Percentiles rank a stretch among this genome's conserved stretches.
Conservation (phyloP, 2,888 invertebrate species). For the Cordilura impudica region DNA sequence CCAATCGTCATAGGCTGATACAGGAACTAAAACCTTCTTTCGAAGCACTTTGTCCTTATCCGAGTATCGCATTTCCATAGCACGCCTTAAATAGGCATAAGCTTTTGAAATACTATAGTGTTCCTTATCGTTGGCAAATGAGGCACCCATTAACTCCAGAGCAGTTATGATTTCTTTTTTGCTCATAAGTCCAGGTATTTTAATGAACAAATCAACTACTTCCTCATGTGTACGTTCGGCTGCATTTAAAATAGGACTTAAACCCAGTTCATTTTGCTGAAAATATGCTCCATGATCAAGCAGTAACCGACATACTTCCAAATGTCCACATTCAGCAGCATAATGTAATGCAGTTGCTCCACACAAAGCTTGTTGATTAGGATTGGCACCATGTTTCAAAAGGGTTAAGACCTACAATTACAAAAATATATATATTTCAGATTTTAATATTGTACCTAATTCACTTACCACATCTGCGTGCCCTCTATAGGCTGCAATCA, state of each 20-base stretch:
- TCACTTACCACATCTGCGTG: constrained; percentile 89
- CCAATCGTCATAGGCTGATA: constrained; percentile 92
- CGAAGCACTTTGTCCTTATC: constrained; percentile 81
- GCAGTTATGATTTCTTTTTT: constrained; percentile 88
- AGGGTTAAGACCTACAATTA: constrained; percentile 88
- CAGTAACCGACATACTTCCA: constrained; percentile 86
- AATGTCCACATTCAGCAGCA: constrained; percentile 92
- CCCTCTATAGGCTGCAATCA: constrained; percentile 94
- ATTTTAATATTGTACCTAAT: no score
- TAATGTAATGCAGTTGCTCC: constrained; percentile 95
- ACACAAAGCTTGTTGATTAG: constrained; percentile 90
- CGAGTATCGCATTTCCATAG: constrained; percentile 86
- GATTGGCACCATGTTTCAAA: constrained; percentile 87
- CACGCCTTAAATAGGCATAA: constrained; percentile 83
- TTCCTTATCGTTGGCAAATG: constrained; percentile 95
- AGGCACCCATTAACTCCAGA: constrained; percentile 92
- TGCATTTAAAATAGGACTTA: constrained; percentile 91
- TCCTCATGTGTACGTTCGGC: constrained; percentile 89
- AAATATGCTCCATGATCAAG: constrained; percentile 86
- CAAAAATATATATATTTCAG: no score
- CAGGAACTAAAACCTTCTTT: constrained; percentile 84
- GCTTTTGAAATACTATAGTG: constrained; percentile 89
- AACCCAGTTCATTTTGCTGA: constrained; percentile 86
- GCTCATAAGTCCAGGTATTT: constrained; percentile 81
- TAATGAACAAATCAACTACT: constrained; percentile 86